phyloP scores from a whole-genome alignment of 2,888 invertebrate genomes.

The Spialia ferax region DNA sequence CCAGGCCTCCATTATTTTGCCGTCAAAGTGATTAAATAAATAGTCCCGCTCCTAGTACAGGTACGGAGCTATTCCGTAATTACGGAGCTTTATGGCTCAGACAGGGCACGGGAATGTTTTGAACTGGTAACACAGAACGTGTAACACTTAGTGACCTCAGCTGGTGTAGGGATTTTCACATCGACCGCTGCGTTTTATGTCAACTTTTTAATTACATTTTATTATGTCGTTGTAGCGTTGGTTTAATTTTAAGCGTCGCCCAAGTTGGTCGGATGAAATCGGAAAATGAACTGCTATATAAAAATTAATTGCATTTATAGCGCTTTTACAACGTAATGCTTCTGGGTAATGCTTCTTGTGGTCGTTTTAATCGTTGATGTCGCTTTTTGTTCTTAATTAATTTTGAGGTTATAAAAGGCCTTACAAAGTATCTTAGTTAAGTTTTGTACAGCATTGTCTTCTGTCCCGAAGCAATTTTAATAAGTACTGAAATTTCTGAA shows the following conservation, averaged over 20 bases:
- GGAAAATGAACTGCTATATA: conserved; percentile 25
- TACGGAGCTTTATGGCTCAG: conserved; percentile 78
- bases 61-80: conserved; percentile 82
- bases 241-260: conserved; percentile 10
- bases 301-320: conserved; percentile 27
- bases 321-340: conserved; percentile 5
- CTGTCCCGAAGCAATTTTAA: not conserved
- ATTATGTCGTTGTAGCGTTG: conserved; percentile 4
- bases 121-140: conserved; percentile 52
- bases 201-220: conserved; percentile 13
- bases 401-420: conserved; percentile 4
- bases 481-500: not conserved
- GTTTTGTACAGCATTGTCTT: no score
- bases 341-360: conserved; percentile 12
- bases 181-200: conserved; percentile 19
- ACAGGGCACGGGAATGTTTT: conserved; percentile 75
- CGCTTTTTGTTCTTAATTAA: conserved; percentile 23
- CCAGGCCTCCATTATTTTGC: conserved; percentile 76
- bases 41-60: conserved; percentile 69
- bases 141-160: conserved; percentile 59
- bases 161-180: conserved; percentile 48
- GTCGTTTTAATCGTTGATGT: conserved; percentile 29
- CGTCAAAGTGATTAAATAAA: conserved; percentile 86
- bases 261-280: not conserved
- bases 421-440: conserved; percentile 12